A percentile compares a stretch with the other conserved stretches of the same genome.
Evolutionary conservation across 2,888 invertebrate genomes (phyloP).

Genomic region (Diplazon laetatorius): DNA sequence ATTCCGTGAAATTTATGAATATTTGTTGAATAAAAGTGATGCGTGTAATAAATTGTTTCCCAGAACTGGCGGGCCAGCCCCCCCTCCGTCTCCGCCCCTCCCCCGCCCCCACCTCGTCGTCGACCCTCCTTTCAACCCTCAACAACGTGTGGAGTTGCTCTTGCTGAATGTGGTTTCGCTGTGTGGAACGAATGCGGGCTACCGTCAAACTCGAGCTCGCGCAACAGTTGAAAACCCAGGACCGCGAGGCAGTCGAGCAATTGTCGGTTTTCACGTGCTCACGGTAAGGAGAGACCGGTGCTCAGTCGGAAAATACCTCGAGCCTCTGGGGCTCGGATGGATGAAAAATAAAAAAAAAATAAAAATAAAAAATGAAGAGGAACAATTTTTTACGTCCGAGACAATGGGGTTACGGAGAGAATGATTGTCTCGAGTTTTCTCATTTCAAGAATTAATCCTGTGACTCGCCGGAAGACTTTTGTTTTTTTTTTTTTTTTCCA

Average conservation of each 20-base stretch:
- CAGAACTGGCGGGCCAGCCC: neutral
- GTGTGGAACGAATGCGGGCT: slow-evolving; percentile 8
- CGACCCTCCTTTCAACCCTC: too few species aligned
- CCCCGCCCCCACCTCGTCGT: too few species aligned
- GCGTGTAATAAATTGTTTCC: slow-evolving; percentile 64
- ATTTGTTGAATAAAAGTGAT: slow-evolving; percentile 70
- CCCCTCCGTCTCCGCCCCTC: too few species aligned
- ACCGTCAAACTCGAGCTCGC: slow-evolving; percentile 36
- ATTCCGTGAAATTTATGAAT: slow-evolving; percentile 70
- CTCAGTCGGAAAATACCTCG: slow-evolving; percentile 38
- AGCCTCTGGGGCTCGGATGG: slow-evolving; percentile 1
- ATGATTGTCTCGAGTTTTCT: slow-evolving; percentile 59
- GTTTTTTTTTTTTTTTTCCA: too few species aligned
- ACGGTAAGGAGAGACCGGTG: slow-evolving; percentile 30
- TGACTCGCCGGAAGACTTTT: slow-evolving; percentile 25
- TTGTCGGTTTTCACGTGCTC: slow-evolving; percentile 30
- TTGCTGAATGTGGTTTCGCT: slow-evolving; percentile 5
- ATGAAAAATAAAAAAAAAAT: slow-evolving; percentile 39
- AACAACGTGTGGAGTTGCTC: slow-evolving; percentile 11
- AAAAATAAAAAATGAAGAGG: too few species aligned
- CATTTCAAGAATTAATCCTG: slow-evolving; percentile 50
- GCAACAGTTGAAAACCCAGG: slow-evolving; percentile 61
- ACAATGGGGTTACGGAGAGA: slow-evolving; percentile 30
- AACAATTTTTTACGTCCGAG: slow-evolving; percentile 49
- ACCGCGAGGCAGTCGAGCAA: neutral